A percentile compares a stretch with the other conserved stretches of the same genome.
Conservation (phyloP, 2,888 invertebrate genomes). For the Ligdia adustata region DNA sequence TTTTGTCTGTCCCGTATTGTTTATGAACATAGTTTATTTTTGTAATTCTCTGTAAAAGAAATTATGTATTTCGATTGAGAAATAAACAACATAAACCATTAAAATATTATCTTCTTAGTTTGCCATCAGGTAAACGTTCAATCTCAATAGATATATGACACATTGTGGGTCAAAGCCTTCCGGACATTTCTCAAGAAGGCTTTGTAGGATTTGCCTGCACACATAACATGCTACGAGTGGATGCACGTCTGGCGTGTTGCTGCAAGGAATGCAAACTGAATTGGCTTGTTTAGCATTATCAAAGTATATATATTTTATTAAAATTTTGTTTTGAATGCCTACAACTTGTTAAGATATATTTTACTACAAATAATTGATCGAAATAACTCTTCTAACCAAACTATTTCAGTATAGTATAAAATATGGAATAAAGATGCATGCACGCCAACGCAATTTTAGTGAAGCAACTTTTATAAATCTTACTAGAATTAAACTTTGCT, state of each 20-base stretch:
- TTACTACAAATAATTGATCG: background rate
- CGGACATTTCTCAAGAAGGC: conserved; percentile 31
- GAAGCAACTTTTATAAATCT: too few relatives aligned
- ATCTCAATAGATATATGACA: conserved; percentile 3
- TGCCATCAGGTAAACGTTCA: background rate
- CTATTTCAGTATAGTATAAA: too few relatives aligned
- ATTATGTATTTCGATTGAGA: too few relatives aligned
- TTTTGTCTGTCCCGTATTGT: too few relatives aligned
- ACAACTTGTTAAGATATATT: background rate
- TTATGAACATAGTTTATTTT: too few relatives aligned
- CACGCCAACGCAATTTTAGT: too few relatives aligned
- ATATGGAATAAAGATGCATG: too few relatives aligned
- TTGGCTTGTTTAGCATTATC: conserved; percentile 21
- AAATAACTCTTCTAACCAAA: too few relatives aligned
- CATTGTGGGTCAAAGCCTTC: conserved; percentile 4
- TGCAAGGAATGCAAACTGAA: conserved; percentile 2
- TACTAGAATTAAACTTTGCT: too few relatives aligned
- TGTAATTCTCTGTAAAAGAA: too few relatives aligned
- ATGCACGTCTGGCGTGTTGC: background rate
- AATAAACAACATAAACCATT: background rate
- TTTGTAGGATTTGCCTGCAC: conserved; percentile 14
- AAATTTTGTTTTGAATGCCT: conserved; percentile 13
- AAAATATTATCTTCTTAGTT: background rate
- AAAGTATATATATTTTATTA: conserved; percentile 15
- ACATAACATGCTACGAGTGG: conserved; percentile 4